Conservation (phyloP, 2,113 vertebrate genomes). For the Mobula hypostoma region DNA sequence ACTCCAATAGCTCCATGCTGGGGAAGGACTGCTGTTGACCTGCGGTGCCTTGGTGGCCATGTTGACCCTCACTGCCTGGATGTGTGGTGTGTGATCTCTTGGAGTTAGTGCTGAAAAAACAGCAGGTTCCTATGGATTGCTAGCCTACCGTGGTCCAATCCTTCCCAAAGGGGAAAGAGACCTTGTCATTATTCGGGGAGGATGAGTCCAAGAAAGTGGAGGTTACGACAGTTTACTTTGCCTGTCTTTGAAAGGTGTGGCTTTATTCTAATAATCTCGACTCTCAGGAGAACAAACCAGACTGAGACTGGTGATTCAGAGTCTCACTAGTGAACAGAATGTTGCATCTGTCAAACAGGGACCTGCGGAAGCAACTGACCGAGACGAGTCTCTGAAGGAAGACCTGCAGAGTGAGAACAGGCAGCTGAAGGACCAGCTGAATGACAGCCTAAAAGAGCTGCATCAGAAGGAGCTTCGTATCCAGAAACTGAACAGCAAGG, state of each 20-base stretch:
- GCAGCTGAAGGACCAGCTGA: constrained; percentile 55
- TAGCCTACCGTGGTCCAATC: neutral
- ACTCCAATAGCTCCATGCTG: neutral
- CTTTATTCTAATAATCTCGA: neutral
- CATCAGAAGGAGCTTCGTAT: constrained; percentile 68
- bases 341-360: constrained; percentile 46
- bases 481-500: constrained; percentile 66
- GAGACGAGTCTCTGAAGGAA: constrained; percentile 30
- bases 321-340: neutral
- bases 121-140: neutral
- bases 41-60: neutral
- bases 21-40: neutral
- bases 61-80: neutral
- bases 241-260: neutral
- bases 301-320: neutral
- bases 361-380: constrained; percentile 42
- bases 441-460: constrained; percentile 59
- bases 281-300: neutral
- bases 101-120: too few species aligned
- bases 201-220: neutral
- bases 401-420: constrained; percentile 50
- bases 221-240: neutral
- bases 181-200: neutral
- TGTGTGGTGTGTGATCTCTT: neutral
- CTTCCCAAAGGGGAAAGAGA: neutral